Conservation (phyloP, 2,888 invertebrate species). For the Molorchus minor region DNA sequence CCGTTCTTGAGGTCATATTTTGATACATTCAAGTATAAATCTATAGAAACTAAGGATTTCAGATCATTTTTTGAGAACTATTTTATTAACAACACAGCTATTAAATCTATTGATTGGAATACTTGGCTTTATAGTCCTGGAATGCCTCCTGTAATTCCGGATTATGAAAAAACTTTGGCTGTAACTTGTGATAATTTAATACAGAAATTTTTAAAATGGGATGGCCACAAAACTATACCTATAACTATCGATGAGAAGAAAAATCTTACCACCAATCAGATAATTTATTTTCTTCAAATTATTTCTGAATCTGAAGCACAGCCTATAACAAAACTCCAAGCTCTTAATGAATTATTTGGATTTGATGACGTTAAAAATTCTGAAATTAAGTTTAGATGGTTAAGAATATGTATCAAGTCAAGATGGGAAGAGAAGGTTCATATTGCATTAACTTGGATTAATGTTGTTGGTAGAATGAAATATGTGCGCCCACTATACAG, state of each 20-base stretch:
- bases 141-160: constrained; percentile 88
- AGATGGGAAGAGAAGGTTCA: constrained; percentile 73
- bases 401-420: constrained; percentile 80
- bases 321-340: constrained; percentile 67
- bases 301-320: constrained; percentile 68
- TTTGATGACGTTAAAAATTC: constrained; percentile 75
- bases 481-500: constrained; percentile 88
- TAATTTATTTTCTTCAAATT: constrained; percentile 74
- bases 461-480: constrained; percentile 90
- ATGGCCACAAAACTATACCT: constrained; percentile 58
- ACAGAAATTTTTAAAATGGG: constrained; percentile 67
- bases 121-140: constrained; percentile 84
- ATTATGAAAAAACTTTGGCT: constrained; percentile 76
- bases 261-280: constrained; percentile 69
- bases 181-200: constrained; percentile 70
- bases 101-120: constrained; percentile 82
- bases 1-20: constrained; percentile 85
- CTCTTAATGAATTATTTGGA: constrained; percentile 72
- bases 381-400: constrained; percentile 81
- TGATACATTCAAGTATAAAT: constrained; percentile 80
- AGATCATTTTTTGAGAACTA: constrained; percentile 76
- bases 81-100: constrained; percentile 68
- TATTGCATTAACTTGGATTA: constrained; percentile 79
- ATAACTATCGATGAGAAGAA: constrained; percentile 68
- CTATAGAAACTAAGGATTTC: constrained; percentile 85